Evolutionary conservation across 2,888 invertebrate genomes (phyloP).

Genomic region (Phania funesta): DNA sequence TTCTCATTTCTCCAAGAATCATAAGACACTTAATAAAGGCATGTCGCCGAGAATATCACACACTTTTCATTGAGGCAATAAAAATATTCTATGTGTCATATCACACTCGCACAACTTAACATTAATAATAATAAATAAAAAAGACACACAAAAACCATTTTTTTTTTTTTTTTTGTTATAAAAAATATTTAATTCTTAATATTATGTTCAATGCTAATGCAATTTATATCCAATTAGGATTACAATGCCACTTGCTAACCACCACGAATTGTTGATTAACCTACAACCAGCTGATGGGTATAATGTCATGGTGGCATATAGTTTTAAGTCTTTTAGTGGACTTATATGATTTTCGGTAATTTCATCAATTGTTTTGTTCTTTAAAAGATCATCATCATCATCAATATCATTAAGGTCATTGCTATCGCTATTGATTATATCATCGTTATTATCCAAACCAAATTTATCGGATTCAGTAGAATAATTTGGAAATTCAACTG

Average conservation of each 20-base stretch:
- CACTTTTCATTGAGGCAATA: neutral
- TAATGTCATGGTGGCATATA: slow-evolving; percentile 52
- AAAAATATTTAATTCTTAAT: slow-evolving; percentile 47
- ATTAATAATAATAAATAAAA: neutral
- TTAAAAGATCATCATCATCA: slow-evolving; percentile 10
- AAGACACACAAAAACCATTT: neutral
- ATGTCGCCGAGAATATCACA: neutral
- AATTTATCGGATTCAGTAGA: slow-evolving; percentile 78
- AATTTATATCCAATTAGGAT: slow-evolving; percentile 57
- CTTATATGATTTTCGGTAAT: slow-evolving; percentile 51
- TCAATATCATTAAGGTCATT: slow-evolving; percentile 3
- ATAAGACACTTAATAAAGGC: too few species aligned
- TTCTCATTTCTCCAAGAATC: too few species aligned
- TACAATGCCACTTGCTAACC: slow-evolving; percentile 36
- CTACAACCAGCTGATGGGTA: slow-evolving; percentile 49
- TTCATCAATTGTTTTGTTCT: slow-evolving; percentile 44
- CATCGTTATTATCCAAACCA: slow-evolving; percentile 6
- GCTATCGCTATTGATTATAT: slow-evolving; percentile 2
- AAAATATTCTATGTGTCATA: neutral
- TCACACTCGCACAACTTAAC: neutral
- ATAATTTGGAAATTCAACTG: slow-evolving; percentile 79
- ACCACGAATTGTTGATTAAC: slow-evolving; percentile 34
- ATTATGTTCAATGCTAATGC: slow-evolving; percentile 36
- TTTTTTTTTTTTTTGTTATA: neutral
- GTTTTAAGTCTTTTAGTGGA: slow-evolving; percentile 53